Base-by-base conservation (phyloP, 2,113 vertebrate species). In the Sylvilagus bachmani region DNA sequence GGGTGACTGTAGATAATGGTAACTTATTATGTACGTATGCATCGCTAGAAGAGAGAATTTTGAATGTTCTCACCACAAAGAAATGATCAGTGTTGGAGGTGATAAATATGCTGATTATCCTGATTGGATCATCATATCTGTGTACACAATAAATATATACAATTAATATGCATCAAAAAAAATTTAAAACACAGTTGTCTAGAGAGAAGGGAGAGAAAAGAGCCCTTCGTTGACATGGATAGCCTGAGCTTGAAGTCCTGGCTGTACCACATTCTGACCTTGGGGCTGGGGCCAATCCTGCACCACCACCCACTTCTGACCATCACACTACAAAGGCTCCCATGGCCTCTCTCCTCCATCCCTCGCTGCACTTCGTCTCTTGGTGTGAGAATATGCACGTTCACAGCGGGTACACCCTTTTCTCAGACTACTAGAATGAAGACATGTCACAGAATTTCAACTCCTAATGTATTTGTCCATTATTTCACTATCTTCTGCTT, bases 401-500 rank as follows among this genome's bases (percentile, higher is more conserved):
- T 95, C 49, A 36, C 13, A 10, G 1, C 22, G 1, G 73, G 7
- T 74, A 38, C 69, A 29, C 27, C n/a, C 82, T 38, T 25, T 29
- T 58, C 38, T 96, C 62, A 13, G 5, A 38, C 36, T 53, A n/a
- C 11, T 58, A n/a, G 64, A 86, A 89, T 44, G 66, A 94, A 96
- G 81, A 86, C 24, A 27, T 88, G 44, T 75, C 75, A 66, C 69
- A 27, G 80, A 93, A 92, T 93, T 95, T 91, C 89, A 85, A 27
- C 36, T 85, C 33, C 78, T 90, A 88, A 78, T 84, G 44, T 44
- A 44, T 44, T 85, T 62, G 88, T 66, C 77, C 74, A 53, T 82
- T 86, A 84, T 84, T 92, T 95, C 29, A 19, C 83, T 74, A 33
- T 29, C 69, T 89, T 93, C 82, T 89, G 78, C 66, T 36, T 94